Evolutionary conservation across 1,140 invertebrate genomes (phyloP), one percentile per base, ranked within the genome.

Genomic region (Steinernema khuongi): DNA sequence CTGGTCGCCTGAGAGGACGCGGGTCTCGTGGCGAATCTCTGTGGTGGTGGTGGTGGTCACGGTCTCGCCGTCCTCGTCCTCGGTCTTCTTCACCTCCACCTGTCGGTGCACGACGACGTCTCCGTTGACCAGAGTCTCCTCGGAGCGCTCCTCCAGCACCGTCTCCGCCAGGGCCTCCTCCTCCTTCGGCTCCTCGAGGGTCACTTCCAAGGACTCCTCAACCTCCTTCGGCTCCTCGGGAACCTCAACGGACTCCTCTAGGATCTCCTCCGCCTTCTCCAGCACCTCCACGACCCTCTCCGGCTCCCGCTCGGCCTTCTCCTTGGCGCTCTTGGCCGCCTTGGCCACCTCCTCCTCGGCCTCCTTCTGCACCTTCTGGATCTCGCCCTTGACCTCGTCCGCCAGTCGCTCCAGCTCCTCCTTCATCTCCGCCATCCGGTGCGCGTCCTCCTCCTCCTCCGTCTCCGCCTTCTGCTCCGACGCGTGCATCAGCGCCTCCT

Each of bases 221-320:
- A 60, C 50, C n/a, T n/a, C n/a, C n/a, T n/a, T n/a, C n/a, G 14
- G 7, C 50, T 11, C n/a, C 22, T 7, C 50, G 7, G 50, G 26
- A 22, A n/a, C 14, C 50, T 60, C 50, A 7, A n/a, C n/a, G n/a
- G n/a, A n/a, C n/a, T 74, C 19, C 22, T 74, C 73, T 1, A 74
- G 29, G 29, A 74, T 28, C 68, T 67, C 70, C 43, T 75, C 74
- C 18, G 68, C 68, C 68, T 44, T 66, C n/a, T 75, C 44, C 30
- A 36, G 0, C 1, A 70, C 74, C 19, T 75, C 74, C 17, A 67
- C 68, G 28, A 75, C 68, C 17, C 29, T 29, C n/a, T 75, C 74
- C 19, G 74, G 70, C 0, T 29, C 70, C 11, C 44, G 66, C 32
- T 75, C 70, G 28, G 36, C 41, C 29, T 74, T 70, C 1, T 29